phyloP scores from a whole-genome alignment of 2,113 vertebrate species.

The Amazona guildingii region DNA sequence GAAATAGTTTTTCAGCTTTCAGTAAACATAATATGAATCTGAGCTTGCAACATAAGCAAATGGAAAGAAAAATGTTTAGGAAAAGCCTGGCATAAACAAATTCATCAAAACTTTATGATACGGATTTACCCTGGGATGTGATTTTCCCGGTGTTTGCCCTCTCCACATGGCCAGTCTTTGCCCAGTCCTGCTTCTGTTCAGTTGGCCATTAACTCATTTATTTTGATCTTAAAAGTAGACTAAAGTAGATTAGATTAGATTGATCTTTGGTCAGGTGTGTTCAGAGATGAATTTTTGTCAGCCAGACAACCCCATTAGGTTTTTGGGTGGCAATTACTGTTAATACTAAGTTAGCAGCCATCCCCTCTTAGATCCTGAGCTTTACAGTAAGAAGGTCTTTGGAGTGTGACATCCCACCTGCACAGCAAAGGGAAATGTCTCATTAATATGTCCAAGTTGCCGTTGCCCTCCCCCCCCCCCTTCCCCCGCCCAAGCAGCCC shows the following conservation, averaged over 20 bases:
- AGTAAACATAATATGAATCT: background rate
- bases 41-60: background rate
- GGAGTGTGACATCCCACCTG: no score
- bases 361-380: background rate
- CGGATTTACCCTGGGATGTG: background rate
- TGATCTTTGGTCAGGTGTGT: background rate
- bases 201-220: conserved; percentile 57
- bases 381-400: background rate
- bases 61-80: background rate
- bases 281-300: background rate
- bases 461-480: no score
- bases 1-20: background rate
- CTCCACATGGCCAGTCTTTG: conserved; percentile 13
- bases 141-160: background rate
- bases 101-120: background rate
- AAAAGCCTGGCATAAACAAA: background rate
- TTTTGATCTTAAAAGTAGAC: conserved; percentile 63
- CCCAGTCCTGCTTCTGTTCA: conserved; percentile 59
- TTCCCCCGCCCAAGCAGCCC: no score
- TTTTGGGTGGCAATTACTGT: background rate
- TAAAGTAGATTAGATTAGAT: no score
- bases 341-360: background rate
- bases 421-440: no score
- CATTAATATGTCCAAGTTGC: no score
- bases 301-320: background rate